A percentile compares a stretch with the other conserved stretches of the same genome.
These are phyloP conservation scores for Numenius phaeopus DNA, from an alignment of 2,797 vertebrate species.

Conservation along the genomic window DNA sequence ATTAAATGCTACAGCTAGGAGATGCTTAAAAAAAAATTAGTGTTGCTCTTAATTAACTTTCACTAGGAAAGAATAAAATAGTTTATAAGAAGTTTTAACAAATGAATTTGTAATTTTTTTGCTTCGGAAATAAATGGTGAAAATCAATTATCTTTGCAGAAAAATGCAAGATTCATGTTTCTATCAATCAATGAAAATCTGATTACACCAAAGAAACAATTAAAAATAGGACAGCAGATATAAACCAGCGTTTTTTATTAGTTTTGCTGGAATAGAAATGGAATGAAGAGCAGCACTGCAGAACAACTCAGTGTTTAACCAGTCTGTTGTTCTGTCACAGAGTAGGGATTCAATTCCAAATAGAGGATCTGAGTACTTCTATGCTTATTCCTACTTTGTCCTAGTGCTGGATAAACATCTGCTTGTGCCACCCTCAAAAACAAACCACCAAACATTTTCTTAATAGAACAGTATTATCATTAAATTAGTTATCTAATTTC, in stretches of 20 bases:
- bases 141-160: constrained; percentile 20
- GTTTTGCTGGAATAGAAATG: not conserved
- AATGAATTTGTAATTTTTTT: not conserved
- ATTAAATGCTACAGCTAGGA: not conserved
- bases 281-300: not conserved
- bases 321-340: not conserved
- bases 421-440: not conserved
- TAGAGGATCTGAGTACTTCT: not conserved
- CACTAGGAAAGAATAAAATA: not conserved
- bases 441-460: not conserved
- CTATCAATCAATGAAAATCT: not conserved
- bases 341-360: not conserved
- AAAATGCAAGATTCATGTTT: not conserved
- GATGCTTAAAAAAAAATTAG: constrained; percentile 1
- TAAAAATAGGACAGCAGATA: not conserved
- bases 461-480: not conserved
- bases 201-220: not conserved
- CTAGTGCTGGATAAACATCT: not conserved
- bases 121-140: not conserved
- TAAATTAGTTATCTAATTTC: not conserved
- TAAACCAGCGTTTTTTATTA: not conserved
- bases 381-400: not conserved
- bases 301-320: not conserved
- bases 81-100: not conserved
- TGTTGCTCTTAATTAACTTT: constrained; percentile 43